phyloP scores from a whole-genome alignment of 1,140 invertebrate species.

The Phenacoccus solenopsis region DNA sequence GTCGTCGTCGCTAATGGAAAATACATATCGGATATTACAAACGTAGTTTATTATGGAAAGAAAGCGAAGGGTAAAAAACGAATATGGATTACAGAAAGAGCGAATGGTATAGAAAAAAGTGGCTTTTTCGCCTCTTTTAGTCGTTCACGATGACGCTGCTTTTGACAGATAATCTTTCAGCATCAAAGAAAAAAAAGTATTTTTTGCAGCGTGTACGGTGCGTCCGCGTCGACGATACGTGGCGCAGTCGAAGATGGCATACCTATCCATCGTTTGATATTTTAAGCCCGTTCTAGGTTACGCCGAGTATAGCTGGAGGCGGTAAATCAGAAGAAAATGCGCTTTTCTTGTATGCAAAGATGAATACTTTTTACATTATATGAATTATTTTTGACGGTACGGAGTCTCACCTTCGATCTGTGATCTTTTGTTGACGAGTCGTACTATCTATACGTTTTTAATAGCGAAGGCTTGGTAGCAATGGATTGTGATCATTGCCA shows the following conservation, averaged over 20 bases:
- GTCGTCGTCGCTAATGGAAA: conserved; percentile 2
- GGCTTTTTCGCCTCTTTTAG: background rate
- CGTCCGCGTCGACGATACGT: background rate
- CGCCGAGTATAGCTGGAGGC: background rate
- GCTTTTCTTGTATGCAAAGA: background rate
- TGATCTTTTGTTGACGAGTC: no score
- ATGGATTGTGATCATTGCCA: no score
- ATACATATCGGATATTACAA: conserved; percentile 3
- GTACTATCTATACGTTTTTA: no score
- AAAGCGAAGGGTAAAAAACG: background rate
- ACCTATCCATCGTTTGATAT: background rate
- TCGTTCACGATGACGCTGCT: background rate
- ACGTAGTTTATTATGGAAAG: background rate
- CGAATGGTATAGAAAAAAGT: background rate
- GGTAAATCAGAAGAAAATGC: background rate
- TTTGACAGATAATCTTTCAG: background rate
- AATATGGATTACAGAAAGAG: background rate
- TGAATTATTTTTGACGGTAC: no score
- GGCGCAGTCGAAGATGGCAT: background rate
- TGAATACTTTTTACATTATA: no score
- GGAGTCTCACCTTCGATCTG: no score
- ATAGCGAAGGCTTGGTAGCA: no score
- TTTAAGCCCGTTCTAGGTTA: no score
- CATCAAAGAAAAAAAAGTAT: background rate
- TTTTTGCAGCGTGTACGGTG: background rate